phyloP scores from a whole-genome alignment of 1,140 invertebrate genomes.

The Scaptodrosophila lebanonensis region DNA sequence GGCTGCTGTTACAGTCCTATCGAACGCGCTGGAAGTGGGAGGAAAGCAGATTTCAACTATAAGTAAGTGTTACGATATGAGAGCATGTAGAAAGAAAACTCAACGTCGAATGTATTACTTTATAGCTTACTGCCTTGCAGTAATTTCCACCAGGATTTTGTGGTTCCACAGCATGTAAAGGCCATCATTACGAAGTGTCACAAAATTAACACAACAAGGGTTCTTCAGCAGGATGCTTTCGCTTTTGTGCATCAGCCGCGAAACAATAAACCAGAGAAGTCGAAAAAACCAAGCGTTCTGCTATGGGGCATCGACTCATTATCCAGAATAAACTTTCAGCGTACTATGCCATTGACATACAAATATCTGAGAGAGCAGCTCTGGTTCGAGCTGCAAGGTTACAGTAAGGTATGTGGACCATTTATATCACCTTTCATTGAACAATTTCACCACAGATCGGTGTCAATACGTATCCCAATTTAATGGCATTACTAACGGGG shows the following conservation, averaged over 20 bases:
- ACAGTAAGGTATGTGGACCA: conserved; percentile 56
- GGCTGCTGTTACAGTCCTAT: conserved; percentile 80
- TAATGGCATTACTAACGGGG: conserved; percentile 87
- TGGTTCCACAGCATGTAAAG: conserved; percentile 39
- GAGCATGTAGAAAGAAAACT: neutral
- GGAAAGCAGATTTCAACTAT: conserved; percentile 76
- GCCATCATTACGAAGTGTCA: conserved; percentile 53
- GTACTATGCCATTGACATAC: conserved; percentile 50
- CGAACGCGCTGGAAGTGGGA: conserved; percentile 53
- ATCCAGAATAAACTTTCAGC: conserved; percentile 76
- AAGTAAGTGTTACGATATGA: conserved; percentile 67
- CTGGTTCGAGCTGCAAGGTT: conserved; percentile 59
- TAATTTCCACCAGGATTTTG: conserved; percentile 43
- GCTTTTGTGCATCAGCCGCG: conserved; percentile 54
- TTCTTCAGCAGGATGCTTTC: conserved; percentile 53
- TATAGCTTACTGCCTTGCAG: conserved; percentile 45
- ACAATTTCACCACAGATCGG: conserved; percentile 80
- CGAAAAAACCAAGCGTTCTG: conserved; percentile 44
- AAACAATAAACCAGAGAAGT: too few species aligned
- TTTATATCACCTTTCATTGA: too few species aligned
- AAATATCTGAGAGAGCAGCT: conserved; percentile 39
- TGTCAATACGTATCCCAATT: conserved; percentile 89
- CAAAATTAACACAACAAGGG: neutral
- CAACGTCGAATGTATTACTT: neutral
- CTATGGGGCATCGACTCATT: conserved; percentile 68